Evolutionary conservation across 1,140 invertebrate species (phyloP).

Genomic region (Glossosoma conforme): DNA sequence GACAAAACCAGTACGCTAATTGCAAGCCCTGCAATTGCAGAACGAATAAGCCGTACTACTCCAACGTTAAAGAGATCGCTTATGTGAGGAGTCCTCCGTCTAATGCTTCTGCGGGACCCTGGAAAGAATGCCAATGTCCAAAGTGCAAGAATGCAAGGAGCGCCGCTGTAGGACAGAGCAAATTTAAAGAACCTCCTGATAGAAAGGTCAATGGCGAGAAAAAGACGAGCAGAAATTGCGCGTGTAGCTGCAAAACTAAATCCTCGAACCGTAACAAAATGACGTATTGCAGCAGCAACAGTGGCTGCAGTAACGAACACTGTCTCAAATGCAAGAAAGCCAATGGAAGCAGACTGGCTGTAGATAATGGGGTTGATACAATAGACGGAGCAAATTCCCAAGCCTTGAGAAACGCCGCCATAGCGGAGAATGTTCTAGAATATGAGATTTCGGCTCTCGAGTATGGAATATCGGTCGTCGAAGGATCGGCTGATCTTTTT

Average conservation of each 20-base stretch:
- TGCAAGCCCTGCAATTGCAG: constrained; percentile 11
- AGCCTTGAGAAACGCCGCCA: constrained; percentile 17
- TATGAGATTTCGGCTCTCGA: constrained; percentile 33
- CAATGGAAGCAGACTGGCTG: too few species aligned
- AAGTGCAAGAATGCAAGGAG: constrained; percentile 7
- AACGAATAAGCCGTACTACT: not conserved
- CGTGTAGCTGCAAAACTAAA: too few species aligned
- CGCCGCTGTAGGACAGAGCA: not conserved
- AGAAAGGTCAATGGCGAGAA: too few species aligned
- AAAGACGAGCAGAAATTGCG: too few species aligned
- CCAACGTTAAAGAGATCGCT: constrained; percentile 9
- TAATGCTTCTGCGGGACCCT: not conserved
- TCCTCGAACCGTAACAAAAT: too few species aligned
- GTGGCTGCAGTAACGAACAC: too few species aligned
- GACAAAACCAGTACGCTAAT: not conserved
- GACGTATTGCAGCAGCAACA: too few species aligned
- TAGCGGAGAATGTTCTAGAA: constrained; percentile 22
- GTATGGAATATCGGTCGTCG: constrained; percentile 42
- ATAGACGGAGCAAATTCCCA: constrained; percentile 18
- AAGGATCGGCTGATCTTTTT: constrained; percentile 36
- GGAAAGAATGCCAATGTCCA: constrained; percentile 8
- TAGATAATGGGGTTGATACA: too few species aligned
- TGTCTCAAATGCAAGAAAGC: too few species aligned
- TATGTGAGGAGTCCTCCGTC: constrained; percentile 1
- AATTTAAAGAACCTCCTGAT: constrained; percentile 1